Percentiles rank a stretch among this genome's conserved stretches.
phyloP scores from a whole-genome alignment of 2,888 invertebrate species.

The Eumacrocentrus americanus region DNA sequence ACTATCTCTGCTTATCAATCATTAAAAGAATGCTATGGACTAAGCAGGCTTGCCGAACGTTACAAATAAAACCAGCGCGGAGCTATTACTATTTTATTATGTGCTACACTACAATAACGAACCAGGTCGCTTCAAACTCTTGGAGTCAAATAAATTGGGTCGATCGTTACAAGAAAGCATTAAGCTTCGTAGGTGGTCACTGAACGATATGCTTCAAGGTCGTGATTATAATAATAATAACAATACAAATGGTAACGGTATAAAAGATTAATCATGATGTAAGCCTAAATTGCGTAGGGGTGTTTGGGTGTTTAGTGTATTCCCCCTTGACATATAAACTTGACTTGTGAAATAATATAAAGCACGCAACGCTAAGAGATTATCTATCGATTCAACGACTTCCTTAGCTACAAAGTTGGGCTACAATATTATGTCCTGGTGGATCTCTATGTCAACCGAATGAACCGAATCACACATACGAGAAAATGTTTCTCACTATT shows the following conservation, averaged over 20 bases:
- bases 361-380: conserved; percentile 14
- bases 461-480: neutral
- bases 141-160: neutral
- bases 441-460: neutral
- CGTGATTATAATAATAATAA: neutral
- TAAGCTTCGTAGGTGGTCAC: neutral
- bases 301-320: neutral
- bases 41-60: no score
- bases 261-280: neutral
- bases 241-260: no score
- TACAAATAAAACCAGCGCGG: neutral
- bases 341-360: neutral
- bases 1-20: no score
- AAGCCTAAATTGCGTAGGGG: neutral
- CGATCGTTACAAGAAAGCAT: conserved; percentile 6
- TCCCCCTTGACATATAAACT: neutral
- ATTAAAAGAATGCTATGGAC: no score
- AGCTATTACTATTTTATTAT: neutral
- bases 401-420: conserved; percentile 12
- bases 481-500: neutral
- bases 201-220: conserved; percentile 3
- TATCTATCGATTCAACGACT: conserved; percentile 33
- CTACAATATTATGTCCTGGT: neutral
- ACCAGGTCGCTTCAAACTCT: conserved; percentile 1
- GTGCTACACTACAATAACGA: neutral